Percentiles rank a stretch among this genome's conserved stretches.
These are phyloP conservation scores for Sesamia inferens DNA, from an alignment of 2,888 invertebrate species.

Conservation along the genomic window DNA sequence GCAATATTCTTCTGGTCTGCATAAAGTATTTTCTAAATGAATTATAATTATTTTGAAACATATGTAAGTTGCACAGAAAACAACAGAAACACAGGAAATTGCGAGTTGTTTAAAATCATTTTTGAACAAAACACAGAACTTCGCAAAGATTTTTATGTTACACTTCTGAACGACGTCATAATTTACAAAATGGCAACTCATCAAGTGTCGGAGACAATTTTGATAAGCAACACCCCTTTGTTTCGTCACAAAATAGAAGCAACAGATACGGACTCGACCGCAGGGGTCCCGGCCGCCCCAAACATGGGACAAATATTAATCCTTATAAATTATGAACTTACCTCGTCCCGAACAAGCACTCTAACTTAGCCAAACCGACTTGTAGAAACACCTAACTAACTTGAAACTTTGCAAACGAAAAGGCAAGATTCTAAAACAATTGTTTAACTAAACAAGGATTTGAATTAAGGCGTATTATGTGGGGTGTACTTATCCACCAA, in stretches of 20 bases:
- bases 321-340: conserved; percentile 49
- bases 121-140: conserved; percentile 10
- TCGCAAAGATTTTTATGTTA: not conserved
- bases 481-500: conserved; percentile 22
- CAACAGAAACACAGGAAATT: too few relatives aligned
- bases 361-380: conserved; percentile 44
- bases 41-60: too few relatives aligned
- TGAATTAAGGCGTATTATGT: conserved; percentile 22
- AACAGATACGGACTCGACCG: conserved; percentile 36
- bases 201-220: conserved; percentile 29
- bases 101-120: not conserved
- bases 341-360: conserved; percentile 39
- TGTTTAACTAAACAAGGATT: conserved; percentile 47
- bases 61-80: too few relatives aligned
- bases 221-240: conserved; percentile 52
- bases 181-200: conserved; percentile 34
- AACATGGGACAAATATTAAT: conserved; percentile 34
- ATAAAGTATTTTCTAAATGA: not conserved
- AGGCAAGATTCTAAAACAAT: conserved; percentile 53
- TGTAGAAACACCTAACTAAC: conserved; percentile 36
- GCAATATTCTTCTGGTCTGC: not conserved
- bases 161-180: not conserved
- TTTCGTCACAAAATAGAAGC: conserved; percentile 33
- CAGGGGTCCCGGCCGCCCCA: conserved; percentile 7
- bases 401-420: conserved; percentile 46